Percentiles rank a stretch among this genome's conserved stretches.
These are phyloP conservation scores for Sericinus montela DNA, from an alignment of 2,888 invertebrate species.

Conservation along the genomic window DNA sequence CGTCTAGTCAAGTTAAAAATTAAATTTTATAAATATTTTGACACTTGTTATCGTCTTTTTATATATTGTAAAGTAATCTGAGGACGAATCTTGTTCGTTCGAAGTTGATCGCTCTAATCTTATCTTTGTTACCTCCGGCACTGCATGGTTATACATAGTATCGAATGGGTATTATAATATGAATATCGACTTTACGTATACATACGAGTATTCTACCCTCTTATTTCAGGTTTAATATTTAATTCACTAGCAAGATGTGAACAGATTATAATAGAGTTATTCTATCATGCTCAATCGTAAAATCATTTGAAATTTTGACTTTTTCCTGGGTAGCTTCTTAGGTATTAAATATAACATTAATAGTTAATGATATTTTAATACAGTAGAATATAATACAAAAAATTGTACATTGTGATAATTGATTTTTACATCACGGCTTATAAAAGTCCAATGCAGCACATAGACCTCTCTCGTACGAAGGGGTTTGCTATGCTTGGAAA, in stretches of 20 bases:
- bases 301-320: too few relatives aligned
- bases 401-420: too few relatives aligned
- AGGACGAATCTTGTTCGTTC: conserved; percentile 35
- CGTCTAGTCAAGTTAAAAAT: too few relatives aligned
- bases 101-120: conserved; percentile 42
- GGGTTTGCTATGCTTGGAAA: too few relatives aligned
- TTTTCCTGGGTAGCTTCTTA: too few relatives aligned
- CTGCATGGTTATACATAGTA: conserved; percentile 29
- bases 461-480: too few relatives aligned
- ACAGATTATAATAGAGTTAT: conserved; percentile 13
- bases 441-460: too few relatives aligned
- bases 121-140: conserved; percentile 43
- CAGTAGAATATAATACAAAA: too few relatives aligned
- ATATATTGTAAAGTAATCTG: conserved; percentile 37
- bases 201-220: not conserved
- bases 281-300: too few relatives aligned
- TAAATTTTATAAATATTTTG: conserved; percentile 11
- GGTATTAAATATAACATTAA: too few relatives aligned
- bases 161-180: not conserved
- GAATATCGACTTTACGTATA: conserved; percentile 4
- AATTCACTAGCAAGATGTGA: conserved; percentile 9
- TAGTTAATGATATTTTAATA: too few relatives aligned
- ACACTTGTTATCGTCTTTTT: conserved; percentile 4
- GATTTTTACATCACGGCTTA: too few relatives aligned
- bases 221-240: conserved; percentile 2